A percentile compares a stretch with the other conserved stretches of the same genome.
Evolutionary conservation across 2,888 invertebrate species (phyloP).

Genomic region (Lordiphosa andalusiaca): DNA sequence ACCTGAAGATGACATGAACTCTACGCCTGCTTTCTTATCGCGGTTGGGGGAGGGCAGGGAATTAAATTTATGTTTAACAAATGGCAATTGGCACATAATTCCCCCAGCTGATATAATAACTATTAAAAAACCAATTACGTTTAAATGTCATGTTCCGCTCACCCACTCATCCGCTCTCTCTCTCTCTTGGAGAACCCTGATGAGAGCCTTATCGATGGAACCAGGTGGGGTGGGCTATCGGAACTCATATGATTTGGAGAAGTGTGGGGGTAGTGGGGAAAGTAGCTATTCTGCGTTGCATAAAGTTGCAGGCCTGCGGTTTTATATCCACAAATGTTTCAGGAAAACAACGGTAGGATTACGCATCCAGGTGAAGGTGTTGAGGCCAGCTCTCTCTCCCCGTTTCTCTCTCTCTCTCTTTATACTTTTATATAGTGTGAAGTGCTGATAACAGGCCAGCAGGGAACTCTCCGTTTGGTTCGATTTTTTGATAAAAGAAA

Average conservation of each 20-base stretch:
- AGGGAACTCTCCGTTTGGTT: slow-evolving; percentile 4
- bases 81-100: slow-evolving; percentile 66
- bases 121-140: slow-evolving; percentile 73
- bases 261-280: no score
- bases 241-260: no score
- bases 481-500: slow-evolving; percentile 34
- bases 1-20: background rate
- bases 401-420: slow-evolving; percentile 1
- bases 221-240: no score
- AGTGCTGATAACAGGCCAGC: slow-evolving; percentile 10
- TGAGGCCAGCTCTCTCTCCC: background rate
- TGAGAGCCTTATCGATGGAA: no score
- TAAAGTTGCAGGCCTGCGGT: background rate
- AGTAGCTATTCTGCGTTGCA: no score
- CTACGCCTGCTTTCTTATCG: slow-evolving; percentile 11
- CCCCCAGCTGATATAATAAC: slow-evolving; percentile 61
- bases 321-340: slow-evolving; percentile 7
- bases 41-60: background rate
- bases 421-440: background rate
- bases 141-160: slow-evolving; percentile 52
- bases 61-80: slow-evolving; percentile 58
- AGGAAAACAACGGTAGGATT: slow-evolving; percentile 10
- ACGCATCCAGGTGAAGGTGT: slow-evolving; percentile 13
- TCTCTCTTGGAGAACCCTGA: slow-evolving; percentile 2
- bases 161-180: slow-evolving; percentile 5